Base-by-base conservation (phyloP, 2,888 invertebrate genomes). In the Tupiocoris notatus region DNA sequence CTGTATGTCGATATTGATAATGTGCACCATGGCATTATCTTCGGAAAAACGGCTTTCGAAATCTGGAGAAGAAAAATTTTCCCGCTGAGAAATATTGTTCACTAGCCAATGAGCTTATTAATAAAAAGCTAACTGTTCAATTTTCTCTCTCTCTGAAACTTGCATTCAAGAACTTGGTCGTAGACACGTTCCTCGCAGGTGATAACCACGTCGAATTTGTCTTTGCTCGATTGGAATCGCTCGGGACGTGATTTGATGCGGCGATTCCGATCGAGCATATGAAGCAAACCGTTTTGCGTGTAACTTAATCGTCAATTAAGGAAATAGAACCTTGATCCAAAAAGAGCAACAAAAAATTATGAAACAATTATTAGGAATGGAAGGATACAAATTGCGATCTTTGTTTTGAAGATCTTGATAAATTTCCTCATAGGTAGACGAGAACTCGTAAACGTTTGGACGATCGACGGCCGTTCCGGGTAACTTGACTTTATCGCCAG, bases 141-240 rank as follows among this genome's bases (percentile, higher is more conserved):
- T n/a, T n/a, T n/a, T n/a, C n/a, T n/a, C n/a, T n/a, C n/a, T n/a
- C n/a, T n/a, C n/a, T n/a, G 21, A 21, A 81, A 83, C 70, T 82
- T 91, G 89, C 92, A 95, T 85, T 97, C 96, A 74, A 96, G 88
- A 20, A 98, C 96, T 88, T 98, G 96, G 85, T 99, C 99, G 84
- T 98, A 99, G 0, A 99, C 98, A 80, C 98, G 87, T 84, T 99
- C 99, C 85, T 99, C 99, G 83, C 97, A 96, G 0, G 98, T 96
- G 81, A 99, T 92, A 77, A 99, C 89, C 74, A 99, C 91, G 86
- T 98, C 97, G 85, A 99, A 99, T 82, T 91, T 90, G 79, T 98
- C 96, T 79, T 88, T 88, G 79, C 91, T 91, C 9, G 89, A 87
- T 86, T 99, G 99, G 86, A 99, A 99, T 81, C 93, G 89, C 85